These are phyloP conservation scores for Drosophila kikkawai DNA, from an alignment of 1,140 invertebrate species.

Conservation along the genomic window DNA sequence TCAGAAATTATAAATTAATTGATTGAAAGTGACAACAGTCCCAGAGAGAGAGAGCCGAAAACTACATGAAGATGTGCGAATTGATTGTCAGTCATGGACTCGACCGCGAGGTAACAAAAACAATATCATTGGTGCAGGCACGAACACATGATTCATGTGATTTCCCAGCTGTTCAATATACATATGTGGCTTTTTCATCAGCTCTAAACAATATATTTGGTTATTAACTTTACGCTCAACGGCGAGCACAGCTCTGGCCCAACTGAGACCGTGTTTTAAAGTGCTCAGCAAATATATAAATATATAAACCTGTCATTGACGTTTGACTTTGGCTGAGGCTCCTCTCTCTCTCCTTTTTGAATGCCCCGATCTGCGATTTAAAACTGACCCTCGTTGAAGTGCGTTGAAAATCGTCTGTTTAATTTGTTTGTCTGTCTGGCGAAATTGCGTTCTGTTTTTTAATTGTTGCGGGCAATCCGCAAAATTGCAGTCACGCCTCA, in stretches of 20 bases:
- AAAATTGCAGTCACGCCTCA: slow-evolving; percentile 40
- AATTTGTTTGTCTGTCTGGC: slow-evolving; percentile 24
- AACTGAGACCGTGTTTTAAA: slow-evolving; percentile 21
- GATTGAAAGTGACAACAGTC: slow-evolving; percentile 25
- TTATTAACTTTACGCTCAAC: slow-evolving; percentile 29
- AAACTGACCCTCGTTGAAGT: slow-evolving; percentile 19
- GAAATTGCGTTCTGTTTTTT: slow-evolving; percentile 46
- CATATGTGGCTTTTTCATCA: slow-evolving; percentile 11
- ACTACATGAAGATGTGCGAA: slow-evolving; percentile 75
- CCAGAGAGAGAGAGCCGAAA: neutral
- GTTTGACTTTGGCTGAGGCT: slow-evolving; percentile 45
- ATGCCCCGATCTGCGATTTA: neutral
- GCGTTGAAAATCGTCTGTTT: slow-evolving; percentile 28
- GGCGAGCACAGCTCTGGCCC: slow-evolving; percentile 14
- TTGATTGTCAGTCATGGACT: slow-evolving; percentile 76
- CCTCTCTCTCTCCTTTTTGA: neutral
- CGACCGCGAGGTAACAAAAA: slow-evolving; percentile 72
- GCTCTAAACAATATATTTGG: slow-evolving; percentile 15
- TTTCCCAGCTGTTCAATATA: slow-evolving; percentile 40
- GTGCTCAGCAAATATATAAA: slow-evolving; percentile 17
- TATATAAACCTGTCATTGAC: slow-evolving; percentile 59
- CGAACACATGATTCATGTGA: slow-evolving; percentile 48
- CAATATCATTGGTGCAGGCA: slow-evolving; percentile 20
- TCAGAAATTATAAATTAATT: neutral
- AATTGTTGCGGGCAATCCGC: slow-evolving; percentile 13